phyloP scores from a whole-genome alignment of 1,140 invertebrate species.

The Choristoneura fumiferana region DNA sequence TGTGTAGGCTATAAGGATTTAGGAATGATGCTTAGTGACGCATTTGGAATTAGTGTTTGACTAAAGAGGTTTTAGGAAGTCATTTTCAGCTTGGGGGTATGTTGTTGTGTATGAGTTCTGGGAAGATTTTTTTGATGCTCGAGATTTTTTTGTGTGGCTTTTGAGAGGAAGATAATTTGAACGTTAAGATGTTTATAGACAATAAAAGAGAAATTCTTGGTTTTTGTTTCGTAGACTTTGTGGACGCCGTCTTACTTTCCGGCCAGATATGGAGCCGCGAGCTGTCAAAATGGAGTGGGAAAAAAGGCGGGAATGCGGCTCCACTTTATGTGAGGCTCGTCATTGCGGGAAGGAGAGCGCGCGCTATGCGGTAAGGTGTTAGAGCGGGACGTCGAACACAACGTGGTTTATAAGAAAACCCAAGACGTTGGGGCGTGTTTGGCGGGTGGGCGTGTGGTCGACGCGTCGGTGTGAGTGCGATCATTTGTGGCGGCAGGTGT shows the following conservation, averaged over 20 bases:
- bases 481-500: constrained; percentile 34
- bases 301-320: constrained; percentile 77
- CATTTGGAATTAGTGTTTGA: no score
- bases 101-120: no score
- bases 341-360: constrained; percentile 64
- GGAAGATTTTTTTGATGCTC: no score
- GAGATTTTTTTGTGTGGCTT: no score
- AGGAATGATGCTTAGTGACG: no score
- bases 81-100: no score
- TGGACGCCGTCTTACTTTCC: constrained; percentile 71
- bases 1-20: no score
- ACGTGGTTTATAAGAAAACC: constrained; percentile 78
- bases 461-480: constrained; percentile 46
- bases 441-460: constrained; percentile 73
- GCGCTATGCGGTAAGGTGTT: constrained; percentile 22
- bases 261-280: constrained; percentile 77
- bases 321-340: constrained; percentile 76
- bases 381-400: constrained; percentile 63
- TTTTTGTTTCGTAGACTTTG: constrained; percentile 27
- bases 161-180: no score
- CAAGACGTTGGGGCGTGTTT: constrained; percentile 77
- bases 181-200: no score
- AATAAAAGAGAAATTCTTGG: no score
- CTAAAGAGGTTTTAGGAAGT: no score
- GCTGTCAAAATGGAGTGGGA: constrained; percentile 78